Base-by-base conservation (phyloP, 2,888 invertebrate genomes). In the Drosophila dives region DNA sequence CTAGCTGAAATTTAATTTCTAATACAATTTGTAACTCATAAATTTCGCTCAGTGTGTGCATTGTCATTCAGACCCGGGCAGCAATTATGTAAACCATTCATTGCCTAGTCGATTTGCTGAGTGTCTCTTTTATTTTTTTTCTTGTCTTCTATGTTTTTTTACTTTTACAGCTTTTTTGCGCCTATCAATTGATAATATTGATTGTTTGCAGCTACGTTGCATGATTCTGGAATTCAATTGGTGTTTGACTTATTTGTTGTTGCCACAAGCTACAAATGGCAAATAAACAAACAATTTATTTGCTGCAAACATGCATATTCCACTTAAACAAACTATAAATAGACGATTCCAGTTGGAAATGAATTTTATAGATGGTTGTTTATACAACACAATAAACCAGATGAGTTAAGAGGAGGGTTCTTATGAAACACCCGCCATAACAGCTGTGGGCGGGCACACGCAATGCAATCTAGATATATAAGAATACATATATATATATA, bases 111-210 rank as follows among this genome's bases (percentile, higher is more conserved):
- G 20, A 26, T 26, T 17, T 49, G 49, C 26, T 10, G 49, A 17
- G 26, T 26, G 15, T 17, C 26, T 26, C 2, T 55, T 53, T 56
- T 38, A n/a, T 49, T 48, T 23, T 23, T 29, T 29, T 33, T 23
- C 32, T 36, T 50, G 29, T 32, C 3, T 42, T 50, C 29, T 29
- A 32, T 56, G 17, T 32, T 45, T 48, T 10, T 33, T 51, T n/a
- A 40, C 26, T 59, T 58, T 64, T 64, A 33, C 17, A 54, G 38
- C 53, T 42, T 4, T 65, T 23, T 54, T 26, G 38, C 29, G 15
- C n/a, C 45, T 64, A 51, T 64, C 67, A 67, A 77, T 71, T 77
- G 76, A 68, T 73, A 78, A 54, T 73, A 76, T 77, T 51, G 79
- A 78, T 78, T 78, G 64, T 62, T 8, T 26, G 42, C 51, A 26